phyloP scores from a whole-genome alignment of 2,888 invertebrate genomes.

The Drosophila mettleri region DNA sequence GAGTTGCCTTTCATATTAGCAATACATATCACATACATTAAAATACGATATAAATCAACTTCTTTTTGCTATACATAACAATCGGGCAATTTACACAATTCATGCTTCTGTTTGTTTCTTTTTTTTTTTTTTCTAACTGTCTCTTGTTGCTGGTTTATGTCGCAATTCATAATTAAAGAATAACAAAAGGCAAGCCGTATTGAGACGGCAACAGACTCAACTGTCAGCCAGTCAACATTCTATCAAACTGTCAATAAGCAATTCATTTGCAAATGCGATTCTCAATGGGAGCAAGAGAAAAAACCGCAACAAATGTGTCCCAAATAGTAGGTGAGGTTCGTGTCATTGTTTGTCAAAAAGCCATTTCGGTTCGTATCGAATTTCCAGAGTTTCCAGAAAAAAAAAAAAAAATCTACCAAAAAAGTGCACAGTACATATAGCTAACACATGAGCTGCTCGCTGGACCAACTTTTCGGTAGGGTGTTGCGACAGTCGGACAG shows the following conservation, averaged over 20 bases:
- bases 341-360: conserved; percentile 81
- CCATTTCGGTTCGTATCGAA: conserved; percentile 73
- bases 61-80: conserved; percentile 3
- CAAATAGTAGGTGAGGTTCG: conserved; percentile 68
- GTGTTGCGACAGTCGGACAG: conserved; percentile 46
- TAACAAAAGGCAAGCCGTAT: conserved; percentile 60
- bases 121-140: conserved; percentile 6
- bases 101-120: no score
- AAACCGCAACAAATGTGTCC: conserved; percentile 40
- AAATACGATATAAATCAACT: not conserved
- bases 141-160: conserved; percentile 30
- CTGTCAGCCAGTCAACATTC: conserved; percentile 65
- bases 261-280: conserved; percentile 79
- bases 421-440: conserved; percentile 10
- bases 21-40: not conserved
- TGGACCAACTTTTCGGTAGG: conserved; percentile 45
- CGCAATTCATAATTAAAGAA: conserved; percentile 70
- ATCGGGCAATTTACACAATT: not conserved
- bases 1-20: no score
- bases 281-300: conserved; percentile 50
- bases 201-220: conserved; percentile 35
- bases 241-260: conserved; percentile 81
- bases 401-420: conserved; percentile 14
- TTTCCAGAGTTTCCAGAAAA: conserved; percentile 51
- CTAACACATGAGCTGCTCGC: conserved; percentile 20